phyloP scores from a whole-genome alignment of 1,140 invertebrate species.

The Amyelois transitella region DNA sequence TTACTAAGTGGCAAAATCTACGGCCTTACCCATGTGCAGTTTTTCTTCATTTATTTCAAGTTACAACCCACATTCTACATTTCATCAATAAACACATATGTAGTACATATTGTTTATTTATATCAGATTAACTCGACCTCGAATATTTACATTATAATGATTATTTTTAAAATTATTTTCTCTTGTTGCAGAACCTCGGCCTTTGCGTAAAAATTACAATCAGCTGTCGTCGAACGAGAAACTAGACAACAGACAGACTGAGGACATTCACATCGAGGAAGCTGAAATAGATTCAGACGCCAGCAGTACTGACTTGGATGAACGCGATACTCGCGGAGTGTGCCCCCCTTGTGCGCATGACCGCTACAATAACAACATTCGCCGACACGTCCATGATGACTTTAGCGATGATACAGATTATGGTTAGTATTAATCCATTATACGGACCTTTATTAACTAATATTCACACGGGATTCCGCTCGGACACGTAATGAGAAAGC shows the following conservation, averaged over 20 bases:
- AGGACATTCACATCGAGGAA: constrained; percentile 63
- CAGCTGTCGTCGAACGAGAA: constrained; percentile 71
- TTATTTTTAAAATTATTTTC: neutral
- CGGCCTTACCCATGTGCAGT: too few species aligned
- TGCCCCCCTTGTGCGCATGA: constrained; percentile 69
- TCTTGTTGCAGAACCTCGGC: constrained; percentile 55
- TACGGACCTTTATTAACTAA: neutral
- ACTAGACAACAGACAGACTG: constrained; percentile 56
- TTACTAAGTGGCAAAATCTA: too few species aligned
- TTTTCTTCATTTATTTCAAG: too few species aligned
- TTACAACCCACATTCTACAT: too few species aligned
- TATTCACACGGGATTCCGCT: too few species aligned
- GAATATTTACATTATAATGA: too few species aligned
- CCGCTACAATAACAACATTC: constrained; percentile 65
- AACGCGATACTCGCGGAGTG: constrained; percentile 52
- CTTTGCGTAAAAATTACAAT: constrained; percentile 70
- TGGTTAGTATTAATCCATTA: constrained; percentile 36
- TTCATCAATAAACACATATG: too few species aligned
- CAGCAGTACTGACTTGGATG: constrained; percentile 69
- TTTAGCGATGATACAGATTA: constrained; percentile 73
- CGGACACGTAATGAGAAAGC: neutral
- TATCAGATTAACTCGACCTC: neutral
- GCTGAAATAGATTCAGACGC: constrained; percentile 66
- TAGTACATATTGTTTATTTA: neutral
- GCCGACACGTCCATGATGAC: constrained; percentile 60